Base-by-base conservation (phyloP, 2,113 vertebrate species). In the Leptocoma aspasia region DNA sequence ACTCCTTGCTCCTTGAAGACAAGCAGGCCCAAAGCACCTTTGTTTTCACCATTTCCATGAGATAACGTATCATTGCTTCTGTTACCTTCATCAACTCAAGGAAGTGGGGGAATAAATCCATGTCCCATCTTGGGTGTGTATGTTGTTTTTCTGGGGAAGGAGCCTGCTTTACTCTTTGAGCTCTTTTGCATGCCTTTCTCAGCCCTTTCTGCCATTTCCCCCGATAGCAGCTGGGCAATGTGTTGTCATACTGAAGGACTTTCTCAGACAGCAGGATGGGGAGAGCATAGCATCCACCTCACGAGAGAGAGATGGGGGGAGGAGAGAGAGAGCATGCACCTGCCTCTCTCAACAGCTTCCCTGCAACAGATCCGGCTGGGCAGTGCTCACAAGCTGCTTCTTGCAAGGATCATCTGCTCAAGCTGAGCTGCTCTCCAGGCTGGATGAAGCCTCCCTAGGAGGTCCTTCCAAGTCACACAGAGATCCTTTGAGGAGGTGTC, bases 311-410 rank as follows among this genome's bases (percentile, higher is more conserved):
- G 16, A n/a, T n/a, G n/a, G n/a, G n/a, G n/a, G n/a, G n/a, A n/a
- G n/a, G n/a, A n/a, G 1, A 45, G 49, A 37, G 28, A 4, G 6
- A 90, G 16, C 1, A 0, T 21, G 27, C 13, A 15, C 10, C 19
- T 31, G 44, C 35, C 20, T 90, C 28, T 53, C 28, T 17, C 35
- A 71, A 15, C 41, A 61, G 27, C 28, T 53, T 73, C 30, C 30
- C 60, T 63, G 1, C 0, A 0, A 15, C 4, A 80, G 33, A 28
- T 65, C 50, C 17, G 6, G 15, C 45, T 80, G 59, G 8, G 52
- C 12, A 16, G 10, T 68, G 44, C 19, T 60, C 52, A 37, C 16
- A n/a, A 54, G 31, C 31, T 69, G 45, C 35, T 85, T 93, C 70
- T 85, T 59, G 21, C 44, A 61, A 50, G 54, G 41, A 65, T 72